phyloP scores from a whole-genome alignment of 1,140 invertebrate species.

The Bombus terrestris region DNA sequence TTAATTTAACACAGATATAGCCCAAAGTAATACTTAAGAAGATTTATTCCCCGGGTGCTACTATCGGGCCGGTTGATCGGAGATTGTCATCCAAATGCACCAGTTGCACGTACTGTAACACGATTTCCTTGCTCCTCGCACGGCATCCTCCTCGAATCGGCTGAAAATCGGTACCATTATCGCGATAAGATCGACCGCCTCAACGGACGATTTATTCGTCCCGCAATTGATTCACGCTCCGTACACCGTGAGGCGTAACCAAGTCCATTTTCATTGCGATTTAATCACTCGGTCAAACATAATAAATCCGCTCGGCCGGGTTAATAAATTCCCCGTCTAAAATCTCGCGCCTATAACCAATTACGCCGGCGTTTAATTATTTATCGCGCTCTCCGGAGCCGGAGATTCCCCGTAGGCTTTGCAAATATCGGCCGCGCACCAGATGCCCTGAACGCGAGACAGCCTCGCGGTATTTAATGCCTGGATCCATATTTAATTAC shows the following conservation, averaged over 20 bases:
- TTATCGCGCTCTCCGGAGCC: constrained; percentile 33
- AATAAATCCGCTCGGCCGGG: constrained; percentile 30
- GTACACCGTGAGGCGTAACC: neutral
- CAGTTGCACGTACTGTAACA: constrained; percentile 1
- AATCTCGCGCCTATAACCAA: constrained; percentile 45
- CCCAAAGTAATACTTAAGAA: neutral
- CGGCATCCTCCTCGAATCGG: neutral
- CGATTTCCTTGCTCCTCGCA: neutral
- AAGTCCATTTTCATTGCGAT: constrained; percentile 31
- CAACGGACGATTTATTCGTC: constrained; percentile 18
- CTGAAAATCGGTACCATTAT: constrained; percentile 34
- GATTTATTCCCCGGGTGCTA: neutral
- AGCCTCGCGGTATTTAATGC: constrained; percentile 39
- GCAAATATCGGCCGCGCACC: constrained; percentile 47
- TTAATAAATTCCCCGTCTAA: constrained; percentile 51
- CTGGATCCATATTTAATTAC: constrained; percentile 44
- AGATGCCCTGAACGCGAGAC: constrained; percentile 31
- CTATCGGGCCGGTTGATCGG: neutral
- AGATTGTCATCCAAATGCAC: constrained; percentile 11
- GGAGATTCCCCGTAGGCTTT: constrained; percentile 52
- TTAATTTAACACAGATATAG: neutral
- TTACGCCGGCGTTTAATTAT: constrained; percentile 49
- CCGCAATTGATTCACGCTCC: constrained; percentile 3
- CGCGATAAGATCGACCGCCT: constrained; percentile 22
- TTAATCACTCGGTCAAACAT: constrained; percentile 45